These are phyloP conservation scores for Dromius quadrimaculatus DNA, from an alignment of 2,888 invertebrate genomes.

Conservation along the genomic window DNA sequence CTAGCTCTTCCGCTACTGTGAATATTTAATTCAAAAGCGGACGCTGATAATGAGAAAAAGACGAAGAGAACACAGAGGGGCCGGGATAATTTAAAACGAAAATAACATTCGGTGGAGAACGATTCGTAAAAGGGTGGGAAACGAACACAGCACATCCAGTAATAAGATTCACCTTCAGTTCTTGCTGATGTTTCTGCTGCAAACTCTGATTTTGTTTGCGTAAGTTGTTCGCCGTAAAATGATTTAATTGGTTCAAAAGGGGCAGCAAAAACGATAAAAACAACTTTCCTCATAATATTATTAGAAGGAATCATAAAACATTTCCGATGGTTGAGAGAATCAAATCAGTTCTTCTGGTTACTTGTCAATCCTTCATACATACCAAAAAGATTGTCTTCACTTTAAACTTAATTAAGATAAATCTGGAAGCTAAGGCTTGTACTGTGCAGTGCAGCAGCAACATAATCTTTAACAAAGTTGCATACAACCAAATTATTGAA, in stretches of 20 bases:
- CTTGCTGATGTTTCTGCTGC: conserved; percentile 8
- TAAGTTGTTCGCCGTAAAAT: conserved; percentile 49
- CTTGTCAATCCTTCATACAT: too few relatives aligned
- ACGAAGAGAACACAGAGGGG: conserved; percentile 48
- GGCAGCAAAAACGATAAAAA: conserved; percentile 29
- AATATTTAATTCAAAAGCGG: conserved; percentile 64
- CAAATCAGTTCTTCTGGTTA: too few relatives aligned
- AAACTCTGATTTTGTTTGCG: conserved; percentile 50
- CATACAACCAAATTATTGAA: too few relatives aligned
- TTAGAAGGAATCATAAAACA: too few relatives aligned
- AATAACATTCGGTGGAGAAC: conserved; percentile 49
- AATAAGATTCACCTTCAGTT: conserved; percentile 49
- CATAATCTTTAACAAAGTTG: too few relatives aligned
- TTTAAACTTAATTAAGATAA: too few relatives aligned
- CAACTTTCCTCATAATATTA: too few relatives aligned
- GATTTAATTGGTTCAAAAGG: conserved; percentile 50
- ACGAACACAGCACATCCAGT: neutral
- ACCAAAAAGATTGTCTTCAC: too few relatives aligned
- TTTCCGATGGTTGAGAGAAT: too few relatives aligned
- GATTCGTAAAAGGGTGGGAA: neutral
- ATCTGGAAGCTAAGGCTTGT: too few relatives aligned
- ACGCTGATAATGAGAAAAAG: conserved; percentile 65
- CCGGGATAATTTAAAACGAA: conserved; percentile 52
- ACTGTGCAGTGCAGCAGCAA: too few relatives aligned
- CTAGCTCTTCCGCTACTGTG: conserved; percentile 65